phyloP scores from a whole-genome alignment of 2,113 vertebrate species.

The Dromaius novaehollandiae region DNA sequence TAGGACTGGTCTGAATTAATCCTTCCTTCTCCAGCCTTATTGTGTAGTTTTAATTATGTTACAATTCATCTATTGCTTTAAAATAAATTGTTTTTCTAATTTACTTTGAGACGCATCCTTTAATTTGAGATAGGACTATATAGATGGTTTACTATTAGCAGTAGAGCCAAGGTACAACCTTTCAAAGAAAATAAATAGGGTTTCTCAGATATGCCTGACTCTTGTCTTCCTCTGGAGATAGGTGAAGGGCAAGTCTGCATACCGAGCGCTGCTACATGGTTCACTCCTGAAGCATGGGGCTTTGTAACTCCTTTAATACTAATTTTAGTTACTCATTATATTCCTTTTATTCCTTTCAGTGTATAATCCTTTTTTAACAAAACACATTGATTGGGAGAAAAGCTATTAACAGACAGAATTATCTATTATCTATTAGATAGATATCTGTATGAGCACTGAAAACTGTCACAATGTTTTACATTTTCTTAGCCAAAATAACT shows the following conservation, averaged over 20 bases:
- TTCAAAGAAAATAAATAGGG: background rate
- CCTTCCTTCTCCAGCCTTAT: background rate
- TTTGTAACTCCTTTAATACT: background rate
- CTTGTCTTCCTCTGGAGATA: background rate
- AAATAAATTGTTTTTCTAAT: background rate
- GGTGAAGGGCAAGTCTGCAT: background rate
- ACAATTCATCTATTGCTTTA: background rate
- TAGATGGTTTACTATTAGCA: fast-evolving
- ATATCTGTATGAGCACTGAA: constrained; percentile 26
- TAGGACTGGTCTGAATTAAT: background rate
- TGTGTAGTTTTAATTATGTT: background rate
- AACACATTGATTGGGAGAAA: background rate
- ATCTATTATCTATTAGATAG: background rate
- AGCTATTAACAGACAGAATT: background rate
- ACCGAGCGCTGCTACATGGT: background rate
- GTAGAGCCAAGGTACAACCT: background rate
- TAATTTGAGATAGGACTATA: background rate
- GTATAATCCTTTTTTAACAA: background rate
- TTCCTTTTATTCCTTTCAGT: background rate
- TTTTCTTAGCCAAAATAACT: constrained; percentile 1
- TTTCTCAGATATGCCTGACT: background rate
- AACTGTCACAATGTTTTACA: constrained; percentile 45
- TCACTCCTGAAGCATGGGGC: background rate
- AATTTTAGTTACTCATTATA: background rate
- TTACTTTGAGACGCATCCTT: background rate